Evolutionary conservation across 2,888 invertebrate species (phyloP), one percentile per base, ranked within the genome.

Genomic region (Tetropium fuscum): DNA sequence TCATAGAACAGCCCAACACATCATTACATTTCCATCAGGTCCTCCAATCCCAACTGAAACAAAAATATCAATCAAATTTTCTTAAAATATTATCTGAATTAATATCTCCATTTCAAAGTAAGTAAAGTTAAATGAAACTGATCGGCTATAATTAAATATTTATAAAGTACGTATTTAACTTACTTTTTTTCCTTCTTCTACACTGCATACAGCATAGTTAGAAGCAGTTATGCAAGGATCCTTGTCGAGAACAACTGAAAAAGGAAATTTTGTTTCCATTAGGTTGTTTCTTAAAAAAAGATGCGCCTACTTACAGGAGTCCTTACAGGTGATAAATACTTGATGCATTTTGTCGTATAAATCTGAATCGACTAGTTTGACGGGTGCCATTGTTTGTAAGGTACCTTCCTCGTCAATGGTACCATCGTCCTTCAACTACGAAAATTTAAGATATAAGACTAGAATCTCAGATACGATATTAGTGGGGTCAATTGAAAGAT

Each of bases 141-240:
- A n/a, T n/a, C n/a, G n/a, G n/a, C n/a, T n/a, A n/a, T n/a, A n/a
- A n/a, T n/a, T n/a, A n/a, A n/a, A n/a, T n/a, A n/a, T n/a, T n/a
- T n/a, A n/a, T n/a, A n/a, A n/a, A n/a, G n/a, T n/a, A n/a, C n/a
- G n/a, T n/a, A n/a, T n/a, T n/a, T n/a, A 27, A 55, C 40, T 58
- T 63, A 73, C 69, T 57, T 69, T 69, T 55, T 64, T 53, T 6
- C 63, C 70, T 65, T 71, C 70, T n/a, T 62, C 56, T 38, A 68
- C 64, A 1, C 41, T 62, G 57, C 76, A 76, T 45, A 53, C 41
- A 3, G 68, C 63, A 43, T 72, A 53, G 4, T 58, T 59, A 5
- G 63, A 53, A 8, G 72, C 72, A 10, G 67, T 66, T 4, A 64
- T 66, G 47, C 76, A 76, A 34, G 68, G 66, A 58, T 76, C 74